Conservation (phyloP, 1,140 invertebrate species). For the Bombus sibiricus region DNA sequence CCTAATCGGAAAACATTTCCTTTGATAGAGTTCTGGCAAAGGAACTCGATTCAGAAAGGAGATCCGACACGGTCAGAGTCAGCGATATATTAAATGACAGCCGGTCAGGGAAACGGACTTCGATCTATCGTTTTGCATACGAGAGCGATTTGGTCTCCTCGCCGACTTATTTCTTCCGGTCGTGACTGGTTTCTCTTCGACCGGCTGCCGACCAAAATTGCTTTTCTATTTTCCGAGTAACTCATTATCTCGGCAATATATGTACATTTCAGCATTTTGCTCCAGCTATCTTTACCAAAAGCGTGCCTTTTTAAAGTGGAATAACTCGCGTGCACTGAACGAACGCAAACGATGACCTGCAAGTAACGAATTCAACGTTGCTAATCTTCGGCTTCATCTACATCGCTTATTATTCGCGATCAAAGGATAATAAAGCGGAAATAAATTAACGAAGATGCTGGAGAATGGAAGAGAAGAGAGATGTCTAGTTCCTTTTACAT, state of each 20-base stretch:
- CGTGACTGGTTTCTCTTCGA: no score
- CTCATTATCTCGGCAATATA: constrained; percentile 19
- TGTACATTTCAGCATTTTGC: constrained; percentile 2
- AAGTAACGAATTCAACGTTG: constrained; percentile 8
- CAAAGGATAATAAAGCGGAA: no score
- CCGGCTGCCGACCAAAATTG: constrained; percentile 12
- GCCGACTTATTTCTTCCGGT: constrained; percentile 28
- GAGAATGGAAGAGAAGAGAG: no score
- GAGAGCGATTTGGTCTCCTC: constrained; percentile 25
- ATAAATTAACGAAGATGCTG: no score
- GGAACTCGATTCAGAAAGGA: background rate
- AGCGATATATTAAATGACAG: constrained; percentile 40
- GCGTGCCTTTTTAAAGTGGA: constrained; percentile 4
- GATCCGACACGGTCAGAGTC: background rate
- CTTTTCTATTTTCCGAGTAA: constrained; percentile 33
- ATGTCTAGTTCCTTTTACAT: no score
- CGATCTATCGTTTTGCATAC: constrained; percentile 51
- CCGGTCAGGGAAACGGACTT: background rate
- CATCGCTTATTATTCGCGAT: no score
- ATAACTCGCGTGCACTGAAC: constrained; percentile 12
- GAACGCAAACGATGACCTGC: constrained; percentile 11
- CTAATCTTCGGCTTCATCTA: no score
- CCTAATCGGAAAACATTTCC: background rate
- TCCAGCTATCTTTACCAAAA: background rate
- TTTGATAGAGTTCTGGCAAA: background rate